Percentiles rank a stretch among this genome's conserved stretches.
Conservation (phyloP, 1,140 invertebrate species). For the Augochlora pura region DNA sequence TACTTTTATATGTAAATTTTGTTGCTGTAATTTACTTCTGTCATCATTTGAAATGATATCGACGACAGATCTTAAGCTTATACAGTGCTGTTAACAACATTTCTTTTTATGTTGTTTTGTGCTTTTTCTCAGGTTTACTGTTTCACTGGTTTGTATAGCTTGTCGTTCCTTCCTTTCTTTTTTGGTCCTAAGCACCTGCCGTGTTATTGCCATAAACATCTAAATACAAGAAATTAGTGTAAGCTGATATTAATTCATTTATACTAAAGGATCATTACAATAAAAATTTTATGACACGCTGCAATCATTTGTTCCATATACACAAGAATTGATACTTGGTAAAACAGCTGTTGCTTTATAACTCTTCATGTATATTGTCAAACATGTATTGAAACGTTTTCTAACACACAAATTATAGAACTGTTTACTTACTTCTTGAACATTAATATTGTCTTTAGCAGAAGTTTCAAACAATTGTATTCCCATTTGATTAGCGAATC, state of each 20-base stretch:
- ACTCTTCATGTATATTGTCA: neutral
- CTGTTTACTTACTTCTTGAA: conserved; percentile 91
- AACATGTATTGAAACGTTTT: neutral
- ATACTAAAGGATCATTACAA: neutral
- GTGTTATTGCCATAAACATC: conserved; percentile 89
- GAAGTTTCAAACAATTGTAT: conserved; percentile 99
- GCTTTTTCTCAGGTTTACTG: conserved; percentile 80
- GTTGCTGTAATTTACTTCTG: conserved; percentile 61
- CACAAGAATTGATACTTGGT: neutral
- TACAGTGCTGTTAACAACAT: conserved; percentile 76
- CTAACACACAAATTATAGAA: conserved; percentile 56
- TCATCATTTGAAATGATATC: conserved; percentile 63
- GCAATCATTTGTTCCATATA: neutral
- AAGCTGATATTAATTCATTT: conserved; percentile 8
- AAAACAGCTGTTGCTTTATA: neutral
- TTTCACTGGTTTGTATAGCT: conserved; percentile 82
- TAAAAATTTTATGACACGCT: neutral
- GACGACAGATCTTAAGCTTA: conserved; percentile 55
- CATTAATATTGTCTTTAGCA: conserved; percentile 99
- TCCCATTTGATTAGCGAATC: conserved; percentile 98
- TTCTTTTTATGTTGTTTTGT: conserved; percentile 77
- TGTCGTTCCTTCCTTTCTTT: conserved; percentile 83
- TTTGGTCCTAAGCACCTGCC: conserved; percentile 86
- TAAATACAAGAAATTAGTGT: conserved; percentile 72
- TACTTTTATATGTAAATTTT: conserved; percentile 68